These are phyloP conservation scores for Mesembrinibis cayennensis DNA, from an alignment of 2,113 vertebrate genomes.

Conservation along the genomic window DNA sequence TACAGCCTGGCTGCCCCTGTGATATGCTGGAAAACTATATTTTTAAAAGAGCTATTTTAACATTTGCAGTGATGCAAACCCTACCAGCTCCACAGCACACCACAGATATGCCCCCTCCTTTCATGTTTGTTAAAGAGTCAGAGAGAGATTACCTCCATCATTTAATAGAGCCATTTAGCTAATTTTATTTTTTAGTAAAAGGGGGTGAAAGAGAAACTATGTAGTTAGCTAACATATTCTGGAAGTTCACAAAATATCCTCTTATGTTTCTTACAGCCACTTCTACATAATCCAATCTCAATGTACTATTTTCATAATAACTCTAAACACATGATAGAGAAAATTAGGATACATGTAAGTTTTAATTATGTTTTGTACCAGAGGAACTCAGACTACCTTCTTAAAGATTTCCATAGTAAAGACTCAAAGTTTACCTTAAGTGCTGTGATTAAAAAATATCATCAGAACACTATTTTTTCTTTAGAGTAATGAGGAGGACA, in stretches of 20 bases:
- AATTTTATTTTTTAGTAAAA: conserved; percentile 23
- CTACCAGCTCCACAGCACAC: neutral
- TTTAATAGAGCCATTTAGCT: neutral
- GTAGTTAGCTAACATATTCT: neutral
- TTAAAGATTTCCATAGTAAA: neutral
- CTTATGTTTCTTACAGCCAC: neutral
- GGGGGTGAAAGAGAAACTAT: neutral
- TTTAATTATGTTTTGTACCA: neutral
- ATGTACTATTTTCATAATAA: neutral
- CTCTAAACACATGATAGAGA: neutral
- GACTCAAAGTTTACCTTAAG: neutral
- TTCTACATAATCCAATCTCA: neutral
- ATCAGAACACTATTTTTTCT: neutral
- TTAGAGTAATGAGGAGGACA: neutral
- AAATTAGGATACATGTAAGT: neutral
- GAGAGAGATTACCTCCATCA: neutral
- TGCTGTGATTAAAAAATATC: neutral
- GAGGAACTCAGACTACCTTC: neutral
- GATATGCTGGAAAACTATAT: neutral
- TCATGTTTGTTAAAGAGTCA: neutral
- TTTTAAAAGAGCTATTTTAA: neutral
- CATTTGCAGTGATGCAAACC: neutral
- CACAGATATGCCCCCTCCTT: neutral
- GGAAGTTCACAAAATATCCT: neutral
- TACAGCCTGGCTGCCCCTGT: neutral